Percentiles rank a stretch among this genome's conserved stretches.
phyloP scores from a whole-genome alignment of 1,140 invertebrate genomes.

The Dinothrombium tinctorium region DNA sequence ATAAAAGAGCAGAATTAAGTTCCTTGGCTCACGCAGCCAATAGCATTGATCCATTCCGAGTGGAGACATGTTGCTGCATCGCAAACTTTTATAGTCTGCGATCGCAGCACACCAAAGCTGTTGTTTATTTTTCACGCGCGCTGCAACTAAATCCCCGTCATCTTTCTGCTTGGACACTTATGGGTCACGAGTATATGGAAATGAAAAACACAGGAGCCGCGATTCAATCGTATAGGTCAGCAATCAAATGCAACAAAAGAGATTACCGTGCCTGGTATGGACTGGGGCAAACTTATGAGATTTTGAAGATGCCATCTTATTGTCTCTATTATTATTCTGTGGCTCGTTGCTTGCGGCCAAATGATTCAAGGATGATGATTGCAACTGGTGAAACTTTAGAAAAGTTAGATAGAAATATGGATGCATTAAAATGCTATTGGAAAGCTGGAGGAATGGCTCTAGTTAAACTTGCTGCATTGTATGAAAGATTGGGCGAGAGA shows the following conservation, averaged over 20 bases:
- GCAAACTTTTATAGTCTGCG: slow-evolving; percentile 96
- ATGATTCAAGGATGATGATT: slow-evolving; percentile 87
- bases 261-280: slow-evolving; percentile 98
- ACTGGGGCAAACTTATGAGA: slow-evolving; percentile 89
- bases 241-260: slow-evolving; percentile 76
- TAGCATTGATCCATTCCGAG: slow-evolving; percentile 83
- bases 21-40: slow-evolving; percentile 75
- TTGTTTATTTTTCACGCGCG: slow-evolving; percentile 71
- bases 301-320: slow-evolving; percentile 83
- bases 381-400: slow-evolving; percentile 90
- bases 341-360: slow-evolving; percentile 69
- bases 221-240: slow-evolving; percentile 86
- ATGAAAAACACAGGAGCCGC: slow-evolving; percentile 93
- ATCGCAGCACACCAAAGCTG: slow-evolving; percentile 84
- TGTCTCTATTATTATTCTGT: slow-evolving; percentile 92
- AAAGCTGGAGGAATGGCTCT: slow-evolving; percentile 88
- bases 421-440: slow-evolving; percentile 89
- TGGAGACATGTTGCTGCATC: slow-evolving; percentile 94
- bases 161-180: slow-evolving; percentile 79
- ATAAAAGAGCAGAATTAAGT: slow-evolving; percentile 54
- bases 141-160: slow-evolving; percentile 83
- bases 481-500: slow-evolving; percentile 57
- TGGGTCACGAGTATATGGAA: slow-evolving; percentile 98
- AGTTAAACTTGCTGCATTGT: slow-evolving; percentile 71
- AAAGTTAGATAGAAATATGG: slow-evolving; percentile 68